These are phyloP conservation scores for Leptoteleia sp. DNA, from an alignment of 1,140 invertebrate genomes.

Conservation along the genomic window DNA sequence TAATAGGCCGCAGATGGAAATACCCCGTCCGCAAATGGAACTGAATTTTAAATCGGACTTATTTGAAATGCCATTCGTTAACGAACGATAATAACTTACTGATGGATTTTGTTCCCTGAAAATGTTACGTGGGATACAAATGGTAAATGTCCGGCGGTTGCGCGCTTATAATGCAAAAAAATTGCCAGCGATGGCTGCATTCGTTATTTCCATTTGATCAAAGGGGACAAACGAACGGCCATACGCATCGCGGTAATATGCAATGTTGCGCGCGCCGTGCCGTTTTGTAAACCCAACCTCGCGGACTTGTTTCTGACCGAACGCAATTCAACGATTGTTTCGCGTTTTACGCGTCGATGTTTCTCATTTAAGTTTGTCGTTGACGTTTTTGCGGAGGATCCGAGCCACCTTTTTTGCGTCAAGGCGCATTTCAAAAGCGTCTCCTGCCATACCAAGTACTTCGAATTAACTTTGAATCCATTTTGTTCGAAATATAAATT, in stretches of 20 bases:
- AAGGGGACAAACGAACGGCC: slow-evolving; percentile 52
- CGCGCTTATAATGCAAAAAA: slow-evolving; percentile 60
- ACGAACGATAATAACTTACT: slow-evolving; percentile 61
- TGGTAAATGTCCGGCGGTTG: slow-evolving; percentile 44
- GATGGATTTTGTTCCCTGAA: slow-evolving; percentile 56
- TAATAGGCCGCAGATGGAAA: slow-evolving; percentile 61
- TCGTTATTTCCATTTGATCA: slow-evolving; percentile 63
- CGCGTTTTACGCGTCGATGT: slow-evolving; percentile 24
- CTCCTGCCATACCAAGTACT: neutral
- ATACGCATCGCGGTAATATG: slow-evolving; percentile 50
- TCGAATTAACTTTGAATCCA: slow-evolving; percentile 11
- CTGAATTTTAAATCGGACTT: slow-evolving; percentile 63
- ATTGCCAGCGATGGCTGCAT: slow-evolving; percentile 45
- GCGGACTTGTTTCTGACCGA: slow-evolving; percentile 27
- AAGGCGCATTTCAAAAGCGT: neutral
- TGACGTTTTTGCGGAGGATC: slow-evolving; percentile 6
- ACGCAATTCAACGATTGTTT: slow-evolving; percentile 40
- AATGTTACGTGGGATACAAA: slow-evolving; percentile 62
- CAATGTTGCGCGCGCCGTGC: slow-evolving; percentile 50
- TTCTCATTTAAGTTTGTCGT: slow-evolving; percentile 27
- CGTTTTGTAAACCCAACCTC: slow-evolving; percentile 46
- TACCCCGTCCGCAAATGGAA: slow-evolving; percentile 58
- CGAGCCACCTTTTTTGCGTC: neutral
- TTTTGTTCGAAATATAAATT: neutral
- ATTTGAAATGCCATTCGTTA: slow-evolving; percentile 65